A percentile compares a stretch with the other conserved stretches of the same genome.
Conservation (phyloP, 1,140 invertebrate species). For the Paraescarpia echinospica region DNA sequence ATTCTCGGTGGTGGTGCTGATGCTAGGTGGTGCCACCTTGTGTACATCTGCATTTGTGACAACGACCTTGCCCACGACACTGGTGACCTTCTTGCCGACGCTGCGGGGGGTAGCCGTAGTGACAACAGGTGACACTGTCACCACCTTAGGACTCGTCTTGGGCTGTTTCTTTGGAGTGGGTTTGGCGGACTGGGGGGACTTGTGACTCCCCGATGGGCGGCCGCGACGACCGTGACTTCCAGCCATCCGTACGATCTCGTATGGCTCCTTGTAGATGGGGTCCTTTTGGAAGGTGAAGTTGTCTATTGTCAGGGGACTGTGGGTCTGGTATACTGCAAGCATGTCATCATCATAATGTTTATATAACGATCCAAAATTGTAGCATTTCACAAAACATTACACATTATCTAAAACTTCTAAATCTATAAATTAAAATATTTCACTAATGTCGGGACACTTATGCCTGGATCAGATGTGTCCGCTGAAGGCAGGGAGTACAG, state of each 20-base stretch:
- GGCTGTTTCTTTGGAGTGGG: background rate
- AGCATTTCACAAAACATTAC: background rate
- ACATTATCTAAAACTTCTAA: no score
- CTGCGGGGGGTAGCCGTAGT: background rate
- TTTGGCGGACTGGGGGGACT: conserved; percentile 10
- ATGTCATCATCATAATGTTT: conserved; percentile 20
- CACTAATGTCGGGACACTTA: no score
- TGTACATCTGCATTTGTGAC: background rate
- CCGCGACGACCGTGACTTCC: conserved; percentile 17
- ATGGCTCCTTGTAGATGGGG: conserved; percentile 42
- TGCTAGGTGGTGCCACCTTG: background rate
- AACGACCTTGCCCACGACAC: background rate
- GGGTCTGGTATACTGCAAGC: conserved; percentile 32
- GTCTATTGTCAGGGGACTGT: conserved; percentile 33
- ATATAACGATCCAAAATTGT: background rate
- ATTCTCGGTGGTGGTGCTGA: background rate
- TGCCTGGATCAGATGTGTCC: no score
- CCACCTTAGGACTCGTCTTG: conserved; percentile 3
- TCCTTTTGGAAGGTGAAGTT: conserved; percentile 45
- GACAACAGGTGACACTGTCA: conserved; percentile 14
- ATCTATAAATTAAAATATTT: no score
- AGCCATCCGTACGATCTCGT: conserved; percentile 44
- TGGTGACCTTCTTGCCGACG: background rate
- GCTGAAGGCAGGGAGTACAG: no score
- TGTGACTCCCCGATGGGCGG: background rate